Conservation (phyloP, 1,140 invertebrate species). For the Aphaenogaster ashmeadi region DNA sequence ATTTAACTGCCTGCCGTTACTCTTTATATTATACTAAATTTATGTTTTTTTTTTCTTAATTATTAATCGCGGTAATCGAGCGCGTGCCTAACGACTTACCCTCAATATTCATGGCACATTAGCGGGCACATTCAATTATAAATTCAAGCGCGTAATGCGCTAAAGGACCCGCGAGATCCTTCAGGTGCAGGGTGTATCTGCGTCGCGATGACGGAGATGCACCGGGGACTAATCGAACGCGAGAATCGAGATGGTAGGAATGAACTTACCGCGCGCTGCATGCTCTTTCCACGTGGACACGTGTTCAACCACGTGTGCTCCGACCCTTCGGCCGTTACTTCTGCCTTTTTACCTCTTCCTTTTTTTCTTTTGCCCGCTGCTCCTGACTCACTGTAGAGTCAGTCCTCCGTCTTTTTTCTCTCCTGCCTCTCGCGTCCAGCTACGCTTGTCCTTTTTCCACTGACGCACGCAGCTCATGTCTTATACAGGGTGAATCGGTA, state of each 20-base stretch:
- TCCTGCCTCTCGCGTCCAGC: slow-evolving; percentile 61
- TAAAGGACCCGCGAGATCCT: background rate
- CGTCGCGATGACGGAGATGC: slow-evolving; percentile 40
- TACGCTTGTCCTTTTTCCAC: slow-evolving; percentile 57
- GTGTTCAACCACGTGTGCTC: slow-evolving; percentile 84
- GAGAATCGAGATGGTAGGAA: slow-evolving; percentile 65
- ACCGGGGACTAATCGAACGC: slow-evolving; percentile 60
- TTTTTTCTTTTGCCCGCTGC: slow-evolving; percentile 43
- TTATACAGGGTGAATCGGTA: slow-evolving; percentile 31
- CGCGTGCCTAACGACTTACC: background rate
- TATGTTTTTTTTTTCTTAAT: background rate
- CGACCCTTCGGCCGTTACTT: slow-evolving; percentile 69
- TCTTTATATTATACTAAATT: slow-evolving; percentile 10
- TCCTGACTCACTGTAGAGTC: slow-evolving; percentile 76
- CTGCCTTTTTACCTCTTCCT: slow-evolving; percentile 63
- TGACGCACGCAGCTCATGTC: slow-evolving; percentile 28
- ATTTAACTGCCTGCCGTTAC: background rate
- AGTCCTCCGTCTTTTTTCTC: slow-evolving; percentile 73
- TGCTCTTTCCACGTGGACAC: slow-evolving; percentile 75
- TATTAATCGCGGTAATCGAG: background rate
- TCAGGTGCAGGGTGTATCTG: background rate
- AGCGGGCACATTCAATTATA: background rate
- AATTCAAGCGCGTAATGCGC: slow-evolving; percentile 26
- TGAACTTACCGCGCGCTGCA: background rate
- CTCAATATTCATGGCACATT: background rate